Conservation (phyloP, 2,888 invertebrate genomes). For the Pemphredon lugubris region DNA sequence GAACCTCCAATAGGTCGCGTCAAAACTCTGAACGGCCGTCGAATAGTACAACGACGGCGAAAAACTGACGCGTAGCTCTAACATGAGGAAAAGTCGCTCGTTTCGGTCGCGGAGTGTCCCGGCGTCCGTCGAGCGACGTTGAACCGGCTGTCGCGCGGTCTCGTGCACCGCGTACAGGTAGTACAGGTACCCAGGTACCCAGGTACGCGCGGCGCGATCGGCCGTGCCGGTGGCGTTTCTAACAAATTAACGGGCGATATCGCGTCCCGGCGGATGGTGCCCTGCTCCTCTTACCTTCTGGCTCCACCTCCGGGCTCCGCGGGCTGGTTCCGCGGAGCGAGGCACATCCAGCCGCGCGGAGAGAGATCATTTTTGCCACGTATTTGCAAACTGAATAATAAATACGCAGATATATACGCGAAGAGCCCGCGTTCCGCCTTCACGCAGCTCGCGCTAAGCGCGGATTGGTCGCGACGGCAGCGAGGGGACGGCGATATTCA, state of each 20-base stretch:
- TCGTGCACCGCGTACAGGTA: background rate
- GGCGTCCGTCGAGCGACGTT: background rate
- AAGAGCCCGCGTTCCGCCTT: slow-evolving; percentile 80
- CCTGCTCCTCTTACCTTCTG: slow-evolving; percentile 67
- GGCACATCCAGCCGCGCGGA: slow-evolving; percentile 54
- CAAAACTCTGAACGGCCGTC: too few species aligned
- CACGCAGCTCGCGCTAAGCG: slow-evolving; percentile 79
- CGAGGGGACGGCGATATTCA: slow-evolving; percentile 79
- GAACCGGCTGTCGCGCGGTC: background rate
- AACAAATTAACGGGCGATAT: slow-evolving; percentile 78
- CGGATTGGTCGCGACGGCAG: slow-evolving; percentile 78
- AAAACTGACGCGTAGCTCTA: too few species aligned
- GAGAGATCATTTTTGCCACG: slow-evolving; percentile 80
- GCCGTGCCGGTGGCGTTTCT: slow-evolving; percentile 72
- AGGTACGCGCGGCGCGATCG: slow-evolving; percentile 52
- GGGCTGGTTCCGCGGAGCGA: slow-evolving; percentile 32
- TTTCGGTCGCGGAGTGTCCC: too few species aligned
- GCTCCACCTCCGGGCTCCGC: slow-evolving; percentile 72
- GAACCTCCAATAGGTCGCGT: too few species aligned
- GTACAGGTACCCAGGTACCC: too few species aligned
- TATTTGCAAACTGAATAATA: slow-evolving; percentile 81
- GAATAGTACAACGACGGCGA: too few species aligned
- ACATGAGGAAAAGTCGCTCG: too few species aligned
- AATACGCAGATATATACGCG: slow-evolving; percentile 79
- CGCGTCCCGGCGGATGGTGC: slow-evolving; percentile 57